Base-by-base conservation (phyloP, 2,888 invertebrate genomes). In the Acleris holmiana region DNA sequence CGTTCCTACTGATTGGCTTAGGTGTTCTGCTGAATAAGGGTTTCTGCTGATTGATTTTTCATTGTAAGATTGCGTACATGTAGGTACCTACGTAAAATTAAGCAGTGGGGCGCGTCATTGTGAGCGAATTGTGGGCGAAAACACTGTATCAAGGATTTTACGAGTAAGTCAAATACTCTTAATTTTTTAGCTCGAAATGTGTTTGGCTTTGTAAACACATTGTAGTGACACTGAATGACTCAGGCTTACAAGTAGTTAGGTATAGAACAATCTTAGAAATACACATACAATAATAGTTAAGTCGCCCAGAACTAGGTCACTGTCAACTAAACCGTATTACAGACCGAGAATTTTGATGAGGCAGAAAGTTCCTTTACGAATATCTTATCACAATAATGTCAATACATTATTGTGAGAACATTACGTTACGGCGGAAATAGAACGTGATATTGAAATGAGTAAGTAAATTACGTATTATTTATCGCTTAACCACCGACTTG, bases 401-500 rank as follows among this genome's bases (percentile, higher is more conserved):
- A 61, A 63, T 61, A 67, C 47, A 40, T 35, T 64, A 65, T 69
- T 69, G 69, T 71, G 69, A 66, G 64, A 68, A 59, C 47, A 57
- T 63, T 60, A 61, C 50, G 21, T 66, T 47, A 44, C 51, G 40
- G 51, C 61, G 69, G 65, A 69, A 69, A 68, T 63, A 59, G 68
- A 68, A 67, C 65, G 69, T 69, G 69, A 72, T 76, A 73, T 72
- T 70, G 70, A 76, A 76, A 75, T 77, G 64, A 67, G 67, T 67
- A 69, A 71, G 61, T 67, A 59, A 67, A 56, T 57, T 53, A 62
- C 49, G 62, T 66, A 73, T 74, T 82, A 76, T 73, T 80, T 76
- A 84, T 78, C 79, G 77, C 75, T 79, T 77, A 80, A 79, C 75
- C 72, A 74, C 72, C 72, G 73, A 70, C 75, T 82, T 85, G 82